phyloP scores from a whole-genome alignment of 1,140 invertebrate genomes.

The Calycopis cecrops region DNA sequence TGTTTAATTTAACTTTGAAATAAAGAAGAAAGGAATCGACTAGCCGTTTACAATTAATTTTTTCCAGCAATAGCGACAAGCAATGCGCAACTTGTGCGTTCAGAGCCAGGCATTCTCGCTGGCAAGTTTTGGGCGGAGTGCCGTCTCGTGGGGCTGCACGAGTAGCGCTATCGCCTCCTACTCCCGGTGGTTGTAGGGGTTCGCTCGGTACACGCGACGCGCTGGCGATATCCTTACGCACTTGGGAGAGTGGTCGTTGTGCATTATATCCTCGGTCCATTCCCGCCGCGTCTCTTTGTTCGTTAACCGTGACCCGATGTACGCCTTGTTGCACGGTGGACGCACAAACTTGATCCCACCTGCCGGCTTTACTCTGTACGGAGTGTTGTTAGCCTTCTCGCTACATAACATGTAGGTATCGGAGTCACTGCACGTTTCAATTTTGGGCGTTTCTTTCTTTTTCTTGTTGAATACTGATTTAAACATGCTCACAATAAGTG shows the following conservation, averaged over 20 bases:
- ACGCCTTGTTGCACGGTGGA: constrained; percentile 1
- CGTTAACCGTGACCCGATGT: constrained; percentile 14
- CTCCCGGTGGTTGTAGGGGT: constrained; percentile 29
- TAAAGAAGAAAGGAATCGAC: constrained; percentile 22
- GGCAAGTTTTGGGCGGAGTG: not conserved
- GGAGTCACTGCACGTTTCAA: constrained; percentile 31
- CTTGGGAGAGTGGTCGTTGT: constrained; percentile 22
- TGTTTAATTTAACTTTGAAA: not conserved
- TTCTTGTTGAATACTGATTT: constrained; percentile 37
- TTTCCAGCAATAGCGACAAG: constrained; percentile 41
- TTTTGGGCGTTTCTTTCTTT: constrained; percentile 13
- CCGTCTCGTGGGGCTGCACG: constrained; percentile 22
- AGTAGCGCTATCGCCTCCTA: constrained; percentile 38
- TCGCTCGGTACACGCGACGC: not conserved
- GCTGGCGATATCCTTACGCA: too few relatives aligned
- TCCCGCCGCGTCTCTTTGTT: constrained; percentile 31
- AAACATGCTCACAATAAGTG: constrained; percentile 45
- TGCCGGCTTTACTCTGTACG: constrained; percentile 1
- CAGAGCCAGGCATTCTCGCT: constrained; percentile 35
- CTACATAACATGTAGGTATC: constrained; percentile 52
- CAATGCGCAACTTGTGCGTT: constrained; percentile 38
- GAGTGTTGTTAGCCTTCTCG: constrained; percentile 29
- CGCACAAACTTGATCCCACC: constrained; percentile 9
- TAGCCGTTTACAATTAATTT: constrained; percentile 37
- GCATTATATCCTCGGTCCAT: constrained; percentile 46